Conservation (phyloP, 2,888 invertebrate species). For the Halocaridina rubra region DNA sequence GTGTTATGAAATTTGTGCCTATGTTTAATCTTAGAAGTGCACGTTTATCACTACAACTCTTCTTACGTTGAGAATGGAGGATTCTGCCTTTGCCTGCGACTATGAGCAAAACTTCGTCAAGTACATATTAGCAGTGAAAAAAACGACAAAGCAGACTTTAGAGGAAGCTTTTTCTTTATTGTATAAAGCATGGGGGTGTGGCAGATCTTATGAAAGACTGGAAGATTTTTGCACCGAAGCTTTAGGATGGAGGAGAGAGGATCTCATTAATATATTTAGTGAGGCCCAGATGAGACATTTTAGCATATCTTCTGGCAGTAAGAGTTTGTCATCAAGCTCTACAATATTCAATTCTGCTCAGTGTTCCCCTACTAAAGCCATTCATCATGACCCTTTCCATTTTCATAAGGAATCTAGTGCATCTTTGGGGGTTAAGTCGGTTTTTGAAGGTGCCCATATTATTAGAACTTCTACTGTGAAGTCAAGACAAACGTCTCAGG, state of each 20-base stretch:
- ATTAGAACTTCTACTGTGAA: no score
- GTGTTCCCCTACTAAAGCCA: neutral
- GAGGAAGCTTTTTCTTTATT: slow-evolving; percentile 20
- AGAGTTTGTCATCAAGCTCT: neutral
- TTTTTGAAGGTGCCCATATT: neutral
- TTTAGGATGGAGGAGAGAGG: slow-evolving; percentile 42
- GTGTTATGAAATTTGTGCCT: no score
- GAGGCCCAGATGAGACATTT: neutral
- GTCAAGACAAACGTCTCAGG: no score
- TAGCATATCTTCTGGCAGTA: neutral
- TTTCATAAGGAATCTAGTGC: neutral
- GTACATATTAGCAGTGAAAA: slow-evolving; percentile 11
- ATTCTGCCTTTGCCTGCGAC: neutral
- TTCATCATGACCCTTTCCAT: neutral
- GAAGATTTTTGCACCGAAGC: slow-evolving; percentile 49
- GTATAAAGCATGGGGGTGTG: slow-evolving; percentile 32
- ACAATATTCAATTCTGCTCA: neutral
- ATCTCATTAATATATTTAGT: slow-evolving; percentile 14
- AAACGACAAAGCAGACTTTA: slow-evolving; percentile 4
- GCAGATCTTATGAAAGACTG: slow-evolving; percentile 20
- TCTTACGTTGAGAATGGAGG: neutral
- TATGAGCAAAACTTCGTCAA: slow-evolving; percentile 6
- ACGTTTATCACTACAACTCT: no score
- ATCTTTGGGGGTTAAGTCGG: neutral
- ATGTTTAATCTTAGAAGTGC: no score